Base-by-base conservation (phyloP, 2,113 vertebrate species). In the Sinocyclocheilus anshuiensis region DNA sequence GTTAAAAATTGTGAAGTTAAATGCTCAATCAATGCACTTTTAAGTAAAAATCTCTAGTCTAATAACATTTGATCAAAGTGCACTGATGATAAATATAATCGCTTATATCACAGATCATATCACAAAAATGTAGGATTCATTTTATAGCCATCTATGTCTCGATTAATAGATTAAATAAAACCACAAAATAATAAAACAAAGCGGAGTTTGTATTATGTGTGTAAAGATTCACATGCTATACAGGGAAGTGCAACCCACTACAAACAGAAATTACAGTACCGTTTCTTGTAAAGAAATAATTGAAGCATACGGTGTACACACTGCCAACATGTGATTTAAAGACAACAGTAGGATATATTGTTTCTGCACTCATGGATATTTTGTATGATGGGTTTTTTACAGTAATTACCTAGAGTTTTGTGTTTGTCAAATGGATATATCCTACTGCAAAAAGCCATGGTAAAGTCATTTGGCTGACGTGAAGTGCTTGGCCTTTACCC, bases 321-420 rank as follows among this genome's bases (percentile, higher is more conserved):
- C 72, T 7, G 72, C 42, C 22, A 48, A 39, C 72, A 76, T 76
- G 42, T 77, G 50, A 55, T 77, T 77, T 77, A 33, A 77, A 33
- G 29, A 80, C 29, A 11, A 42, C 69, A 12, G 81, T 84, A 59
- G 36, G 50, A 72, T 57, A 39, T 59, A 57, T 74, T 55, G 65
- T 65, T 48, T 55, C 80, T 50, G 42, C 69, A 84, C 61, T 81
- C 4, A 6, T 72, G 48, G 26, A 53, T 78, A 72, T 86, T 82
- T 78, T 61, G 69, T 33, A 6, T 53, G 74, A 88, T 71, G 85
- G 81, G 74, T 87, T 81, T 89, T 89, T 89, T 89, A 89, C 79
- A 69, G 83, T 85, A 83, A 67, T 81, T 55, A 20, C 77, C 24
- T 53, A 4, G 26, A 72, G 26, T 77, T 48, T 69, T 86, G 75